These are phyloP conservation scores for Yponomeuta evonymella DNA, from an alignment of 2,888 invertebrate species.

Conservation along the genomic window DNA sequence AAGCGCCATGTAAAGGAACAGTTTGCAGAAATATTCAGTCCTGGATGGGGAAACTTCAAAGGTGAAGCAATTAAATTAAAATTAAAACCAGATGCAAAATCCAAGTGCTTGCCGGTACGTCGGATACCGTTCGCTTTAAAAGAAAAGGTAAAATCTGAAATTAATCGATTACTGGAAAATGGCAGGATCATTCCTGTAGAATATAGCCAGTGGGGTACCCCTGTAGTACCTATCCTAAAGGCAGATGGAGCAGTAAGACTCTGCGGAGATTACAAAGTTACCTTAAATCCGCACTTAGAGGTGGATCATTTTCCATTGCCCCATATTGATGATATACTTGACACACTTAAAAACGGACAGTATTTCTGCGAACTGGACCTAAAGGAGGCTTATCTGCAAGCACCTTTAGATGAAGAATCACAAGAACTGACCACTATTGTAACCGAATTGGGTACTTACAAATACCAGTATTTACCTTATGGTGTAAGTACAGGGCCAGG, in stretches of 20 bases:
- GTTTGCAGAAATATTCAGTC: neutral
- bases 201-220: slow-evolving; percentile 17
- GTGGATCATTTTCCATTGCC: slow-evolving; percentile 18
- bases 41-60: slow-evolving; percentile 1
- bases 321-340: slow-evolving; percentile 12
- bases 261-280: slow-evolving; percentile 27
- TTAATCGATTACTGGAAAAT: slow-evolving; percentile 20
- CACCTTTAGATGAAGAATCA: slow-evolving; percentile 17
- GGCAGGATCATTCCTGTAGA: too few species aligned
- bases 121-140: slow-evolving; percentile 24
- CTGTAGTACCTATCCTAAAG: slow-evolving; percentile 27
- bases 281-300: slow-evolving; percentile 23
- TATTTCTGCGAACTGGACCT: slow-evolving; percentile 19
- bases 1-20: neutral
- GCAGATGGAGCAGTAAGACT: slow-evolving; percentile 26
- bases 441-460: slow-evolving; percentile 21
- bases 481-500: slow-evolving; percentile 21
- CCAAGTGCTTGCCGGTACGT: slow-evolving; percentile 14
- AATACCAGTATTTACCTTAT: slow-evolving; percentile 21
- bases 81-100: slow-evolving; percentile 2
- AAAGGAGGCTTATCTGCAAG: slow-evolving; percentile 23
- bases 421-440: slow-evolving; percentile 21
- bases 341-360: slow-evolving; percentile 10
- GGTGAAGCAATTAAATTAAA: neutral
- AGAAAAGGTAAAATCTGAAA: slow-evolving; percentile 24